Base-by-base conservation (phyloP, 1,140 invertebrate genomes). In the Ditylenchus dipsaci region DNA sequence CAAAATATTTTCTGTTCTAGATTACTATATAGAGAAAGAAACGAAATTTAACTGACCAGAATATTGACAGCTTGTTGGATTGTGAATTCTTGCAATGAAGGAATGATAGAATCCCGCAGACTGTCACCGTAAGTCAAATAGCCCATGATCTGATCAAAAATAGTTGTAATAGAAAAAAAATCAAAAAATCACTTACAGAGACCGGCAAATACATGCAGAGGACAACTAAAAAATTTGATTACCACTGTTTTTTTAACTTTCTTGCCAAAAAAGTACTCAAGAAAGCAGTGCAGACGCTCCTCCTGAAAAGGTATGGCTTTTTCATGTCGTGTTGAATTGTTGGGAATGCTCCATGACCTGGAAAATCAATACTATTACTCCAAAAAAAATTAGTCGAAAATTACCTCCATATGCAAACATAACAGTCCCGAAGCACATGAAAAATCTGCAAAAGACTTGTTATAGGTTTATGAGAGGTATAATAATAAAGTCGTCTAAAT, bases 301-400 rank as follows among this genome's bases (percentile, higher is more conserved):
- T 70, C 11, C 69, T 69, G 68, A 81, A 81, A 19, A 78, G 73
- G 63, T 76, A 68, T 8, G 83, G 84, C 30, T 82, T 75, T 43
- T 75, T 83, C 85, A 86, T 86, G 69, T 86, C 85, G 42, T 83
- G 77, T 69, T 86, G 85, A 65, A 86, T 85, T 5, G 85, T 86
- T 15, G 85, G 85, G 65, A 86, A 86, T 29, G 82, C 82, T 9
- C 7, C 75, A 73, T 23, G 72, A 59, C 45, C 71, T 76, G 88
- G 89, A 89, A 71, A 89, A 88, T 73, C 11, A 57, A 29, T 5
- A 29, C 27, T 5, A 57, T 11, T 57, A 5, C 11, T 89, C 89
- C 76, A 89, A 88, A 84, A 78, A 60, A 84, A 83, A 11, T 84
- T 38, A 3, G 33, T 38, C 3, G 33, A 38, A 38, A 38, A 38